Base-by-base conservation (phyloP, 2,113 vertebrate genomes). In the Martes martes region DNA sequence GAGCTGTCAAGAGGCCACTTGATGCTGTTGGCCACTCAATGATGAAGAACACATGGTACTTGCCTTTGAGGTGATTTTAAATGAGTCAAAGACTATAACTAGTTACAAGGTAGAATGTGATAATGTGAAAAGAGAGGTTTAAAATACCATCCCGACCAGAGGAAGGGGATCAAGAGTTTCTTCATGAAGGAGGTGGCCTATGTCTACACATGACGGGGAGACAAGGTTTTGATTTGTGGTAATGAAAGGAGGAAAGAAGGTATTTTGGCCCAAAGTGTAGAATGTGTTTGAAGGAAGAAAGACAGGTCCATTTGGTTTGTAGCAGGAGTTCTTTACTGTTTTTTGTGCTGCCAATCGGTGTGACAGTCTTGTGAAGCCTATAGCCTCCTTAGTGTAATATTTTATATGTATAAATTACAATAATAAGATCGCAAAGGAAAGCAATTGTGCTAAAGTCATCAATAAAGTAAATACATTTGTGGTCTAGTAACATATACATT, bases 381-480 rank as follows among this genome's bases (percentile, higher is more conserved):
- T 59, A 39, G 39, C 73, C 82, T 88, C 1, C 65, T 93, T 78
- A 86, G 82, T 86, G 78, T 89, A 94, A 84, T 86, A 82, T 86
- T 96, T 97, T 96, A 67, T 9, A 73, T 89, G 26, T 39, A 59
- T 61, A 93, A 85, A 91, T 63, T 67, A 94, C 87, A 97, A 73
- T 31, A 95, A 89, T 93, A 95, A n/a, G 26, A 91, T 94, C 36
- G 2, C 31, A 42, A 63, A 76, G 55, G 67, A 96, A 95, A 95
- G 15, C 42, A 73, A 45, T 57, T 67, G 4, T 82, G 74, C 26
- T 90, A 87, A 91, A 93, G 21, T 57, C 63, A 88, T 81, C 24
- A 76, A 65, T 81, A 91, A 93, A 82, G 93, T 42, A 87, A 69
- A 89, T 42, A 96, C 26, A 85, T 87, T 52, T 79, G 39, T 78